Base-by-base conservation (phyloP, 2,888 invertebrate genomes). In the Ptilodon capucinus region DNA sequence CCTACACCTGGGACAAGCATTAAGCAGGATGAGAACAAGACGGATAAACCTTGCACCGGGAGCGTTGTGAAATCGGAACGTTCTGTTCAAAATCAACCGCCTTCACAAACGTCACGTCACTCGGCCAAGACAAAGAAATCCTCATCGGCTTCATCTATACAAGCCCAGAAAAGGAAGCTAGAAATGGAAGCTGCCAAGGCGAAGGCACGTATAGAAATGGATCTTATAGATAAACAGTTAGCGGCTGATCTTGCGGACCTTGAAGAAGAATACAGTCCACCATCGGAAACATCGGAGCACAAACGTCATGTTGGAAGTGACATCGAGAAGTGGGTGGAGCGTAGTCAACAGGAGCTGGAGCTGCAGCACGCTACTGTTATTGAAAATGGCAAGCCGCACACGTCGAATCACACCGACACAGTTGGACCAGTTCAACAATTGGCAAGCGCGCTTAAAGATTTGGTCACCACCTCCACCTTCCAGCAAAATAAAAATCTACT, bases 221-320 rank as follows among this genome's bases (percentile, higher is more conserved):
- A 35, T 2, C 9, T 35, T 40, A 46, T 46, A 2, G 51, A 55
- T 11, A 51, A 49, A 40, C 34, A 44, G 30, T 40, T 55, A 36
- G 55, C 45, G 8, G 45, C 48, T n/a, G 55, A 55, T 2, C 17
- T 55, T 4, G 55, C 55, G 1, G 46, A 41, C 14, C 30, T 55
- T 8, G 44, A 51, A 7, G 48, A 54, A 19, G 30, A 11, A n/a
- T 49, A 44, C 46, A 46, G 47, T 44, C 32, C 38, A 44, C 42
- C 30, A 19, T 21, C 32, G 14, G 39, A 43, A n/a, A 23, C n/a
- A n/a, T n/a, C n/a, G n/a, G 28, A 16, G 4, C 16, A 16, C 14
- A 40, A 16, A 30, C 34, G 21, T 16, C 7, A 19, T 6, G 14
- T 11, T 34, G 19, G 14, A n/a, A 8, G 40, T 18, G 34, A 44